Conservation (phyloP, 2,113 vertebrate species). For the Mobula hypostoma region DNA sequence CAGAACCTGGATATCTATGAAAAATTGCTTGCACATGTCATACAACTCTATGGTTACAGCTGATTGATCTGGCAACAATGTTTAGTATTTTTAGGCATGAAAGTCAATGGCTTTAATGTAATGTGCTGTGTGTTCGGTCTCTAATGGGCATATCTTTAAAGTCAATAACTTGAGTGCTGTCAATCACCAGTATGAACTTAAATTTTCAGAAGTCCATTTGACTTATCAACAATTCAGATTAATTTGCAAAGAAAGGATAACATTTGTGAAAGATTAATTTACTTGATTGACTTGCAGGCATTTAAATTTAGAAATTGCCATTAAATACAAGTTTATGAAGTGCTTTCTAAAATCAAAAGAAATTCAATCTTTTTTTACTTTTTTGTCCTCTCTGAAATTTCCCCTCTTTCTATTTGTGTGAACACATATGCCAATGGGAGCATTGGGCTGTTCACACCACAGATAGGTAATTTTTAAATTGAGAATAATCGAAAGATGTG, state of each 20-base stretch:
- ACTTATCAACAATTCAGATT: neutral
- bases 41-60: conserved; percentile 13
- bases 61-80: conserved; percentile 10
- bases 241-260: neutral
- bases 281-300: neutral
- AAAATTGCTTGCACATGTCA: conserved; percentile 35
- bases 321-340: no score
- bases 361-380: neutral
- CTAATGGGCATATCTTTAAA: neutral
- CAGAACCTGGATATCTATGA: conserved; percentile 21
- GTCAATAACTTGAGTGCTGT: neutral
- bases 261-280: neutral
- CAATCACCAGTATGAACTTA: neutral
- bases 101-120: conserved; percentile 4
- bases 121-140: neutral
- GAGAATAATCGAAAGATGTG: neutral
- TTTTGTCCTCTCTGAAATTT: neutral
- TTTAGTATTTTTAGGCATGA: conserved; percentile 6
- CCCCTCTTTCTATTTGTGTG: neutral
- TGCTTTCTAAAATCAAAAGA: neutral
- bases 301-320: neutral
- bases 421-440: neutral
- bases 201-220: neutral
- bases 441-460: neutral
- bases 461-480: neutral